Evolutionary conservation across 2,113 vertebrate genomes (phyloP).

Genomic region (Vidua chalybeata): DNA sequence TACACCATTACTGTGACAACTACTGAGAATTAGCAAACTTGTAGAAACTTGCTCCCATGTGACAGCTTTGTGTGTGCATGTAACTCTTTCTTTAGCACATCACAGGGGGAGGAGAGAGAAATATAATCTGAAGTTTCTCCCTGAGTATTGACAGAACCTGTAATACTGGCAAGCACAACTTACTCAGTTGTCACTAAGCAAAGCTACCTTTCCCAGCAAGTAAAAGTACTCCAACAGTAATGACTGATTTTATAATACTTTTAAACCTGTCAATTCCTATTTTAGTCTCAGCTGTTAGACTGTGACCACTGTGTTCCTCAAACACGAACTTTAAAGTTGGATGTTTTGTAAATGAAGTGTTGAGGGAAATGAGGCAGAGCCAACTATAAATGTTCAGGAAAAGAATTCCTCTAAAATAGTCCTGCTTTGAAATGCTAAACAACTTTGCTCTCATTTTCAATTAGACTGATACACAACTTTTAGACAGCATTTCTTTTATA

Average conservation of each 20-base stretch:
- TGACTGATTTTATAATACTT: background rate
- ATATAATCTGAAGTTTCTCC: background rate
- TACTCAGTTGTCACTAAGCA: background rate
- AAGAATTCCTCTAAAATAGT: background rate
- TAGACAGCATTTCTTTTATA: background rate
- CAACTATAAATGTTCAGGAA: background rate
- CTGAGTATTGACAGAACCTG: accelerated
- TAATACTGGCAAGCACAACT: background rate
- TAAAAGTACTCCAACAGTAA: background rate
- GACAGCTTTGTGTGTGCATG: background rate
- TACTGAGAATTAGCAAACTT: background rate
- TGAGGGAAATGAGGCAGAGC: background rate
- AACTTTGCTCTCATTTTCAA: background rate
- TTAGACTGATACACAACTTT: background rate
- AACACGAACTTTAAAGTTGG: background rate
- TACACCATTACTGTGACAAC: background rate
- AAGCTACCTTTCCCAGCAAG: background rate
- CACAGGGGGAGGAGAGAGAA: background rate
- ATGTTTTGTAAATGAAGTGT: background rate
- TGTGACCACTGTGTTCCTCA: background rate
- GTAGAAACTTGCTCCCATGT: background rate
- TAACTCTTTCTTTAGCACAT: background rate
- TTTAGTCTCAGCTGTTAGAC: background rate
- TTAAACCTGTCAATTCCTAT: background rate
- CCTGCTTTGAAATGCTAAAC: background rate